phyloP scores from a whole-genome alignment of 2,888 invertebrate species.

The Ypsolopha sequella region DNA sequence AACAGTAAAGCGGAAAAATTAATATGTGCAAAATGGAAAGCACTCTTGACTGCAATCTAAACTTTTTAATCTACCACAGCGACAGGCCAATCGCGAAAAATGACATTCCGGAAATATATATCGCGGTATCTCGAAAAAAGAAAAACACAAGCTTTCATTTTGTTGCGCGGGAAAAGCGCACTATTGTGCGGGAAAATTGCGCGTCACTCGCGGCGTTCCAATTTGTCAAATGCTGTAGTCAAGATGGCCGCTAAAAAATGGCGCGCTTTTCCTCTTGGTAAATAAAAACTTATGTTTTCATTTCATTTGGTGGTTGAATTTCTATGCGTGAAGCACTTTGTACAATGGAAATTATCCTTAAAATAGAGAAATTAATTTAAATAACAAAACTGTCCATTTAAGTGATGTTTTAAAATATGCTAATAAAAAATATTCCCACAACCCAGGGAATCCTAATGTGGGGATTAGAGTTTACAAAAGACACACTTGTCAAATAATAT shows the following conservation, averaged over 20 bases:
- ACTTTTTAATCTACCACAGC: neutral
- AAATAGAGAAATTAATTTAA: too few species aligned
- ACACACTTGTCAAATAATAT: too few species aligned
- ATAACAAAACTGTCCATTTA: too few species aligned
- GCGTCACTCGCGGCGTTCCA: conserved; percentile 67
- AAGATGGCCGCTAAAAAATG: conserved; percentile 46
- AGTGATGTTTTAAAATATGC: too few species aligned
- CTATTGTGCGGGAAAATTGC: conserved; percentile 69
- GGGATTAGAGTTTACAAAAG: too few species aligned
- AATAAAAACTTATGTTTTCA: conserved; percentile 66
- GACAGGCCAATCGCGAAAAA: conserved; percentile 3
- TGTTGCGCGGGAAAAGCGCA: conserved; percentile 64
- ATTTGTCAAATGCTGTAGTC: conserved; percentile 64
- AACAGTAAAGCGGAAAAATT: too few species aligned
- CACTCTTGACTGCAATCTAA: neutral
- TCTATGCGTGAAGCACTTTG: too few species aligned
- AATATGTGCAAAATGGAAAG: too few species aligned
- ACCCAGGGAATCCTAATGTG: too few species aligned
- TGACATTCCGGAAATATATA: conserved; percentile 43
- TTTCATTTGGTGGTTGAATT: neutral
- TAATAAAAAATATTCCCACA: too few species aligned
- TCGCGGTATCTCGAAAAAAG: conserved; percentile 27
- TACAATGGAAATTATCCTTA: too few species aligned
- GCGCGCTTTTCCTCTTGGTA: conserved; percentile 57
- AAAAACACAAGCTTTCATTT: conserved; percentile 64